Evolutionary conservation across 2,888 invertebrate species (phyloP), one percentile per base, ranked within the genome.

Genomic region (Helobdella robusta): DNA sequence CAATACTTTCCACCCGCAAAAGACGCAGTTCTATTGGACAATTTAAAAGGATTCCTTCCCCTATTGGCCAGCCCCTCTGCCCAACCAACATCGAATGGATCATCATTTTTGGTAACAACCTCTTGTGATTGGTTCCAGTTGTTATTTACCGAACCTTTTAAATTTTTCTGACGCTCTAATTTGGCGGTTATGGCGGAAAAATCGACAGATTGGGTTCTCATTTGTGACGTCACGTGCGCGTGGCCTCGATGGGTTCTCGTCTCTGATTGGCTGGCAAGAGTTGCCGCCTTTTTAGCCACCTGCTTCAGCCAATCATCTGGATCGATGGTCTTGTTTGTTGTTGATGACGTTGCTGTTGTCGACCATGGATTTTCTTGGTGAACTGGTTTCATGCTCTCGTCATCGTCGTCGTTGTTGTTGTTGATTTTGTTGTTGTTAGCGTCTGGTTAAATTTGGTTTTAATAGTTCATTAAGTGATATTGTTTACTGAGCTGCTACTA

Each of bases 71-170:
- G 25, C 11, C 46, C 46, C 50, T 62, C 32, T 1, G 62, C 62
- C 62, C 62, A 62, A 30, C 34, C 50, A 28, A 46, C 50, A 35
- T 62, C 62, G 50, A 62, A 62, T 15, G 62, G 62, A 46, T 62
- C 62, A 2, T 44, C 44, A 1, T 30, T 18, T 36, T 25, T 28
- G 15, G 8, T 30, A 28, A n/a, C 6, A 40, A 40, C 11, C 1
- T 56, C 56, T 3, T 30, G 30, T 3, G 56, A 56, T 1, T 56
- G 20, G n/a, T 56, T 56, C 56, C 56, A 56, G 28, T 56, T 32
- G 56, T 30, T 56, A 15, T 56, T 56, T 28, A 56, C 56, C 2
- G 56, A 56, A 8, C 56, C 56, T 20, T 56, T 56, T 32, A 56
- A 4, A 5, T n/a, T 28, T 18, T 56, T 56, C 28, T 56, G 56